Conservation (phyloP, 2,113 vertebrate genomes). For the Colossoma macropomum region DNA sequence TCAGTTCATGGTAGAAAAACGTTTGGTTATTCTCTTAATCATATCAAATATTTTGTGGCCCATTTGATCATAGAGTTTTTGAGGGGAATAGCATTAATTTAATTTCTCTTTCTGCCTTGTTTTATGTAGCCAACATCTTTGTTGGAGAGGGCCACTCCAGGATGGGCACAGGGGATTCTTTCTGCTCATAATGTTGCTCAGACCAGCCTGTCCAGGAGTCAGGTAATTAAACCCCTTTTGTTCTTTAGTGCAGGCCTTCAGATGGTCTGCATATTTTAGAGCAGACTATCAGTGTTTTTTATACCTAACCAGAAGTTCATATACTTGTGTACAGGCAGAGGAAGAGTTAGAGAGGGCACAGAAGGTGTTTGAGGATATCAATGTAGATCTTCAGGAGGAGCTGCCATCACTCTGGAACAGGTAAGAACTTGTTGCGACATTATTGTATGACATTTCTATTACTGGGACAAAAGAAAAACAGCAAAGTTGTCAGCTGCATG, state of each 20-base stretch:
- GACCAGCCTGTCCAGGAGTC: slow-evolving; percentile 98
- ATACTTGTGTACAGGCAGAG: slow-evolving; percentile 84
- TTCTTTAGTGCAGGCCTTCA: background rate
- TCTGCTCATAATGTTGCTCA: slow-evolving; percentile 98
- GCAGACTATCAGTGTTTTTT: background rate
- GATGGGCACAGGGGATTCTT: slow-evolving; percentile 99
- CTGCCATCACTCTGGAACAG: slow-evolving; percentile 98
- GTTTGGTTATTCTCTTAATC: background rate
- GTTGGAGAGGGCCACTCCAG: slow-evolving; percentile 96
- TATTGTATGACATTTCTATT: background rate
- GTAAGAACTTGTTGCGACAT: slow-evolving; percentile 68
- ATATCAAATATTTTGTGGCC: background rate
- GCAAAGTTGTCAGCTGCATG: background rate
- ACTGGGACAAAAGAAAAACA: background rate
- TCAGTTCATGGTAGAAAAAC: too few species aligned
- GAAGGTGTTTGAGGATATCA: slow-evolving; percentile 99
- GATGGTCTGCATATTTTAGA: background rate
- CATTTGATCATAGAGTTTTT: background rate
- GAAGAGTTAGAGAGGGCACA: slow-evolving; percentile 95
- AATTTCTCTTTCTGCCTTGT: slow-evolving; percentile 45
- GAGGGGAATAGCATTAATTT: background rate
- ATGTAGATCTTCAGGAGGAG: slow-evolving; percentile 95
- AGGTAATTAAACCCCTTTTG: slow-evolving; percentile 82
- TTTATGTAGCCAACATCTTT: slow-evolving; percentile 89
- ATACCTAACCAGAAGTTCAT: background rate